phyloP scores from a whole-genome alignment of 2,113 vertebrate species.

The Morone saxatilis region DNA sequence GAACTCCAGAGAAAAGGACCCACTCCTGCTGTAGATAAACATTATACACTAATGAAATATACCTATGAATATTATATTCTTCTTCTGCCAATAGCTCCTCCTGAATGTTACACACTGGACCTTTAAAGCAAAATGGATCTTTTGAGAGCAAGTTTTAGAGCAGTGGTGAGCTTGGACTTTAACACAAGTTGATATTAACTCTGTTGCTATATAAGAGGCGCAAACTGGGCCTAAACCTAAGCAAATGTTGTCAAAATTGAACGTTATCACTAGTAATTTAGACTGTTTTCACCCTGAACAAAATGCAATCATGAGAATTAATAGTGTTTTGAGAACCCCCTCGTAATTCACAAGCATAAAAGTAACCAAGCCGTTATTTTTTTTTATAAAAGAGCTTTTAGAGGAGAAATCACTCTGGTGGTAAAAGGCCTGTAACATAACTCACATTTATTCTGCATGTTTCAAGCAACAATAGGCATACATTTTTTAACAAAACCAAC shows the following conservation, averaged over 20 bases:
- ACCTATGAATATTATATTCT: too few species aligned
- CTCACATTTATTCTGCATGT: conserved; percentile 13
- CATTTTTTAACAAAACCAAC: conserved; percentile 28
- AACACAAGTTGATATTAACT: too few species aligned
- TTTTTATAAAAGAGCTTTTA: too few species aligned
- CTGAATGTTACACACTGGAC: too few species aligned
- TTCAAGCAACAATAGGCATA: conserved; percentile 14
- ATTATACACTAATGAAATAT: too few species aligned
- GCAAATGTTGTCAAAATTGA: neutral
- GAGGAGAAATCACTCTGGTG: too few species aligned
- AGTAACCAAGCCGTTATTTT: neutral
- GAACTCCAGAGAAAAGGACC: too few species aligned
- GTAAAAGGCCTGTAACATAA: neutral
- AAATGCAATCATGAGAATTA: neutral
- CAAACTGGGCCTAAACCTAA: neutral
- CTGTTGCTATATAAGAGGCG: neutral
- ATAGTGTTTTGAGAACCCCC: neutral
- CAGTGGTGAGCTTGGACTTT: neutral
- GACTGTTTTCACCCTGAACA: neutral
- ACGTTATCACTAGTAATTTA: neutral
- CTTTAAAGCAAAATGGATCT: too few species aligned
- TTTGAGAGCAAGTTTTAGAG: neutral
- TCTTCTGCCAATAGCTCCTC: too few species aligned
- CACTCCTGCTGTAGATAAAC: too few species aligned
- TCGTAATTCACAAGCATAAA: neutral